A percentile compares a stretch with the other conserved stretches of the same genome.
Conservation (phyloP, 2,797 vertebrate species). For the Leucoraja ocellata region DNA sequence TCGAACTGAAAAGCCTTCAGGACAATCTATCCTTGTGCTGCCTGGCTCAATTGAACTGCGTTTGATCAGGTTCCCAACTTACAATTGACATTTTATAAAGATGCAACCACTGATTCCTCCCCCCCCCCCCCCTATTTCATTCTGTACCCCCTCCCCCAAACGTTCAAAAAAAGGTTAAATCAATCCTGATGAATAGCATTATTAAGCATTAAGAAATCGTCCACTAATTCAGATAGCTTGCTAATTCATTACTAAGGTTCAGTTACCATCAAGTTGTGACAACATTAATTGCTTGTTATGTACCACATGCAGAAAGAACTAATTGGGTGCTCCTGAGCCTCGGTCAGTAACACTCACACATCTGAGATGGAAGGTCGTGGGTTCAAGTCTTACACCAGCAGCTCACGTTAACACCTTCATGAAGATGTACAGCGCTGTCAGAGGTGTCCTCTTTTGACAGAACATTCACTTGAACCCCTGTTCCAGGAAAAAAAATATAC, state of each 20-base stretch:
- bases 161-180: not conserved
- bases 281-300: not conserved
- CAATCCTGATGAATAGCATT: not conserved
- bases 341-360: not conserved
- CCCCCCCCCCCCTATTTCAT: too few species aligned
- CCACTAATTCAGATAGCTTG: not conserved
- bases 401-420: not conserved
- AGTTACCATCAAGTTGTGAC: not conserved
- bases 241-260: not conserved
- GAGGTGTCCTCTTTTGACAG: not conserved
- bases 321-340: not conserved
- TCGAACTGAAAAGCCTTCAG: slow-evolving; percentile 27
- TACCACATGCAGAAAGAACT: not conserved
- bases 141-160: not conserved
- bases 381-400: not conserved
- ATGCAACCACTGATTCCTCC: not conserved
- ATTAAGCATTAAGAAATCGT: not conserved
- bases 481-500: not conserved
- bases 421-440: not conserved
- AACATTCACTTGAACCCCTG: not conserved
- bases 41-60: slow-evolving; percentile 22
- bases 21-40: slow-evolving; percentile 17
- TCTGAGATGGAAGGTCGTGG: not conserved
- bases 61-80: slow-evolving; percentile 16
- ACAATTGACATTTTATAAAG: slow-evolving; percentile 25